phyloP scores from a whole-genome alignment of 2,113 vertebrate genomes.

The Microcebus griseorufus region DNA sequence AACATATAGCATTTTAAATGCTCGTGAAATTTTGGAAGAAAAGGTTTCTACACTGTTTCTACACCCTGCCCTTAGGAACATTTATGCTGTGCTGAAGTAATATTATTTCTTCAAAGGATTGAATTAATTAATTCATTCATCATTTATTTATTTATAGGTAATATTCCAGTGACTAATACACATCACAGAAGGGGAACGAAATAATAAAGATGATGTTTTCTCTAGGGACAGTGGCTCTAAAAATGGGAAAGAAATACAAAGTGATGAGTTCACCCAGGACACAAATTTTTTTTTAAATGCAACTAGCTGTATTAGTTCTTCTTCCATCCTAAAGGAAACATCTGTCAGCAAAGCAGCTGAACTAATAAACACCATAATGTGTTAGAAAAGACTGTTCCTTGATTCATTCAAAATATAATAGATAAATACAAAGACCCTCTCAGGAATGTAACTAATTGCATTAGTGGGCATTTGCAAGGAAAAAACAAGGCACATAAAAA shows the following conservation, averaged over 20 bases:
- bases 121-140: neutral
- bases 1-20: neutral
- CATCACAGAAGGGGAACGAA: neutral
- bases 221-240: neutral
- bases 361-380: slow-evolving; percentile 67
- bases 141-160: neutral
- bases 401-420: slow-evolving; percentile 47
- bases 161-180: neutral
- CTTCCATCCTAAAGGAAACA: slow-evolving; percentile 64
- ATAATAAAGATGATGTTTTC: neutral
- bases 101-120: neutral
- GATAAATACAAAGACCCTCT: slow-evolving; percentile 56
- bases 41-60: neutral
- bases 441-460: slow-evolving; percentile 53
- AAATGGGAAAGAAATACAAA: slow-evolving; percentile 46
- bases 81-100: neutral
- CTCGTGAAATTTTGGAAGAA: neutral
- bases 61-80: neutral
- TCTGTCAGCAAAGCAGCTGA: slow-evolving; percentile 62
- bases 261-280: neutral
- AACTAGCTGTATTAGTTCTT: slow-evolving; percentile 50
- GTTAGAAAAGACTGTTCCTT: slow-evolving; percentile 58
- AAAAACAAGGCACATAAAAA: slow-evolving; percentile 43
- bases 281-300: slow-evolving; percentile 17
- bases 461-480: slow-evolving; percentile 44